Percentiles rank a stretch among this genome's conserved stretches.
Conservation (phyloP, 2,113 vertebrate genomes). For the Neolamprologus ventralis region DNA sequence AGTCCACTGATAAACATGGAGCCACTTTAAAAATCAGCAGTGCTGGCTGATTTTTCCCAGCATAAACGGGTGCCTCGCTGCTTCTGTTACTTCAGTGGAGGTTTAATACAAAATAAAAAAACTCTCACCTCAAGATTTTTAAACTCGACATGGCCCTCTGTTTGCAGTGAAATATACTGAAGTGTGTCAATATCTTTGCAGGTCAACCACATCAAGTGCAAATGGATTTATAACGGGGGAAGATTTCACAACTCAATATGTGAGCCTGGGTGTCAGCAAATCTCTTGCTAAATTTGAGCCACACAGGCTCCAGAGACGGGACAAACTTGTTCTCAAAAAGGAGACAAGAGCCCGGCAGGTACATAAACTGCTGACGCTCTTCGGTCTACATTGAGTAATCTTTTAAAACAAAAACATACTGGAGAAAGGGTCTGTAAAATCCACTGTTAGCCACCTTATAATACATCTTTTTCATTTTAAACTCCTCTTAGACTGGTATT, state of each 20-base stretch:
- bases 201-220: background rate
- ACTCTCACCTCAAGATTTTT: background rate
- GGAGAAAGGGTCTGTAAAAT: background rate
- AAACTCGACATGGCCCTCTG: background rate
- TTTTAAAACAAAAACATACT: background rate
- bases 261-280: background rate
- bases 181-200: conserved; percentile 2
- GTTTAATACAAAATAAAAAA: background rate
- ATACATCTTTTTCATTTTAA: background rate
- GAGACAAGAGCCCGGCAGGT: background rate
- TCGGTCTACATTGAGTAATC: background rate
- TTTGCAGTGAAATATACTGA: background rate
- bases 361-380: background rate
- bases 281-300: background rate
- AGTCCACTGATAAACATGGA: background rate
- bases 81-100: background rate
- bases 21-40: background rate
- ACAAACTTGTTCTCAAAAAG: background rate
- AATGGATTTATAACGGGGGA: background rate
- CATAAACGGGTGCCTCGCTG: background rate
- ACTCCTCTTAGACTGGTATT: background rate
- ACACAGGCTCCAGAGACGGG: background rate
- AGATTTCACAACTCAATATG: background rate
- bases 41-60: background rate
- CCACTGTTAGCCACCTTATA: background rate